Evolutionary conservation across 2,888 invertebrate species (phyloP), one percentile per base, ranked within the genome.

Genomic region (Eupsilia transversa): DNA sequence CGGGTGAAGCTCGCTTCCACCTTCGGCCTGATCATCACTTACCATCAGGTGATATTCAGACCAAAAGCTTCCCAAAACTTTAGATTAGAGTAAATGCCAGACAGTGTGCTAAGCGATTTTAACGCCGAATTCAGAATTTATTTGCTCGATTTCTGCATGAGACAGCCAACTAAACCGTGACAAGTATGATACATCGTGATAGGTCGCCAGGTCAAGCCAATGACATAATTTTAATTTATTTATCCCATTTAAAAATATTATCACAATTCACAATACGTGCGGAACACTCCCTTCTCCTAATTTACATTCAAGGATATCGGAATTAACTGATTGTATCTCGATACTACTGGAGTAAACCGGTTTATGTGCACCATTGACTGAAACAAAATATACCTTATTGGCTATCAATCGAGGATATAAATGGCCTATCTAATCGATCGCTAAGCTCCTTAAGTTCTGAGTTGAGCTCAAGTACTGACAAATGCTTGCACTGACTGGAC

Each of bases 271-370:
- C 86, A 85, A 85, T 83, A 73, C 80, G 80, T 85, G 80, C 70
- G 54, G 33, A 76, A 79, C 83, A 76, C 72, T 88, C 91, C 91
- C 85, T 91, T 92, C 92, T 89, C 90, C 86, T 91, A 88, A 89
- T 87, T 89, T 82, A 83, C 83, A 88, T 89, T 91, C 92, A 93
- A 93, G 93, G 93, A 90, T 90, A 90, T 82, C 56, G 57, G 59
- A 75, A 46, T 66, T 12, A 82, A 85, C 76, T 69, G 85, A 88
- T 86, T 81, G 76, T 84, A 73, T 35, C 43, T 74, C 57, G 61
- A 76, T 74, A 85, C 41, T 52, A 72, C 70, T 52, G 46, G 38
- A 69, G 30, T 35, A 52, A 77, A 87, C 87, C 72, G 72, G 86
- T 79, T 86, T 49, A 33, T 43, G 43, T 66, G 68, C 64, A 52